Evolutionary conservation across 2,888 invertebrate species (phyloP).

Genomic region (Lasioglossum lativentre): DNA sequence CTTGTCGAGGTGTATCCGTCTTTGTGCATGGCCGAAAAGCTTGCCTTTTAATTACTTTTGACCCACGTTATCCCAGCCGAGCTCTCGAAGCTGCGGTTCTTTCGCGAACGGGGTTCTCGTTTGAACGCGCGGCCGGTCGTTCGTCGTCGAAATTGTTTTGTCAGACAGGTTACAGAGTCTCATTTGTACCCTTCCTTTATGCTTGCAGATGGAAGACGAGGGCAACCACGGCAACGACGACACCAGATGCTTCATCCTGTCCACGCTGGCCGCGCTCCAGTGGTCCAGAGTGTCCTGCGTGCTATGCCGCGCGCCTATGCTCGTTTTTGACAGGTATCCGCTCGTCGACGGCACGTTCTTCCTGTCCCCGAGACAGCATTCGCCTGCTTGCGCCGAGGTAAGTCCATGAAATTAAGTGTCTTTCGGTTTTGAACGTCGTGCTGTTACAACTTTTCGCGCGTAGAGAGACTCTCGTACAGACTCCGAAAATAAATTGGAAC

Average conservation of each 20-base stretch:
- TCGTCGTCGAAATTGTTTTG: slow-evolving; percentile 9
- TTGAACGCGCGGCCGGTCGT: neutral
- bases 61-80: neutral
- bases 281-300: slow-evolving; percentile 94
- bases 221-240: slow-evolving; percentile 99
- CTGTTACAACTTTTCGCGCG: neutral
- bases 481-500: neutral
- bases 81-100: neutral
- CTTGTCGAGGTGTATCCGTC: neutral
- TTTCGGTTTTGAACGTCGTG: neutral
- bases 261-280: slow-evolving; percentile 96
- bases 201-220: slow-evolving; percentile 97
- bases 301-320: slow-evolving; percentile 94
- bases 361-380: slow-evolving; percentile 96
- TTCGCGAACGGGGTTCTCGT: neutral
- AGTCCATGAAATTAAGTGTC: slow-evolving; percentile 60
- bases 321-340: slow-evolving; percentile 98
- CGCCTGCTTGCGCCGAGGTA: slow-evolving; percentile 94
- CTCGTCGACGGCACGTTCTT: slow-evolving; percentile 99
- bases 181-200: slow-evolving; percentile 70
- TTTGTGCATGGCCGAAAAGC: neutral
- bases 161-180: neutral
- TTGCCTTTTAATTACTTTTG: slow-evolving; percentile 7
- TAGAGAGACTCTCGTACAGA: neutral
- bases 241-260: slow-evolving; percentile 97